phyloP scores from a whole-genome alignment of 2,797 vertebrate genomes.

The Acrocephalus scirpaceus region DNA sequence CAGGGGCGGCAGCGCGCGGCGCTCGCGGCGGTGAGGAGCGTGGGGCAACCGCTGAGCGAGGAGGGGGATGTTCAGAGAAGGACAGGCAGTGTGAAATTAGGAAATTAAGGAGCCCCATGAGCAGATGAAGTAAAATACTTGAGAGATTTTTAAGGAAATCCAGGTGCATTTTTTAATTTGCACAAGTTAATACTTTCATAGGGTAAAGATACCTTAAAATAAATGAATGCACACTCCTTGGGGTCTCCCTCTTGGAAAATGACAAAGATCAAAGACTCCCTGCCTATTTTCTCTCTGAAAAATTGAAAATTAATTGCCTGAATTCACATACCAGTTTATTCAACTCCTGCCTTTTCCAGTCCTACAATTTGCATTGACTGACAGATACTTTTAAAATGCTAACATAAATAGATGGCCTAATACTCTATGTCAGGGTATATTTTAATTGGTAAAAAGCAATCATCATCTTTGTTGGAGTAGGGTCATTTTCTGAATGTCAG shows the following conservation, averaged over 20 bases:
- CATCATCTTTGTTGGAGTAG: constrained; percentile 11
- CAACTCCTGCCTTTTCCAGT: constrained; percentile 21
- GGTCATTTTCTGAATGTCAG: constrained; percentile 59
- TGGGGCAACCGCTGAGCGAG: background rate
- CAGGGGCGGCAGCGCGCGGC: background rate
- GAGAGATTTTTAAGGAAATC: constrained; percentile 24
- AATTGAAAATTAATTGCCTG: constrained; percentile 68
- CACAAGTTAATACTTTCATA: constrained; percentile 3
- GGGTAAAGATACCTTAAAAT: constrained; percentile 21
- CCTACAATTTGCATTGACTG: constrained; percentile 63
- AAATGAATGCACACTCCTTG: constrained; percentile 22
- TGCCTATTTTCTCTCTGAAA: constrained; percentile 48
- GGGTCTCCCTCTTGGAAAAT: constrained; percentile 24
- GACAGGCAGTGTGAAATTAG: constrained; percentile 1
- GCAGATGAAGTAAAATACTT: background rate
- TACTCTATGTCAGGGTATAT: constrained; percentile 38
- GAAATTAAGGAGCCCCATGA: constrained; percentile 22
- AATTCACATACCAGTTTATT: constrained; percentile 46
- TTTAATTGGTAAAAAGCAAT: constrained; percentile 64
- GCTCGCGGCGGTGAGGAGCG: background rate
- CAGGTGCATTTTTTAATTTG: constrained; percentile 17
- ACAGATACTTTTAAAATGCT: constrained; percentile 42
- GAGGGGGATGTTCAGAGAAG: background rate
- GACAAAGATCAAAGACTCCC: constrained; percentile 57
- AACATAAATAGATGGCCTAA: constrained; percentile 45